These are phyloP conservation scores for Ophiothrix spiculata DNA, from an alignment of 35 echinoderm and acorn worm species.

Conservation along the genomic window DNA sequence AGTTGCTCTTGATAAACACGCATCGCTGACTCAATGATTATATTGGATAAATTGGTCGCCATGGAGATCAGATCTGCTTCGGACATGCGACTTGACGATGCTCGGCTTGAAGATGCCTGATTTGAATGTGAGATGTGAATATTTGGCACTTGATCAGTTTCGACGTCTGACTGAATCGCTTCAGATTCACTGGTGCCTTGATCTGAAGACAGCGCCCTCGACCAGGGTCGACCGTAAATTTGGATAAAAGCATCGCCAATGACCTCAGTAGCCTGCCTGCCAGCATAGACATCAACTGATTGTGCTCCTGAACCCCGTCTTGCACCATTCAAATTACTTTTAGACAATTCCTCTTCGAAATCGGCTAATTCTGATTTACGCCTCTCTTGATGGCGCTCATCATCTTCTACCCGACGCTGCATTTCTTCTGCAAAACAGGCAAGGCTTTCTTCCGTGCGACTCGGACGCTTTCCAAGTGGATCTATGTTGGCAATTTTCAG, in stretches of 20 bases:
- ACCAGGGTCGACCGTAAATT: slow-evolving; percentile 36
- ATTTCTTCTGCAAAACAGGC: slow-evolving; percentile 56
- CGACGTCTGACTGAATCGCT: neutral
- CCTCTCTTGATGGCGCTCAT: slow-evolving; percentile 31
- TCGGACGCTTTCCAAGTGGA: slow-evolving; percentile 65
- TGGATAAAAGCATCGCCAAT: slow-evolving; percentile 56
- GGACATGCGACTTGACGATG: neutral
- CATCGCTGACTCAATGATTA: slow-evolving; percentile 77
- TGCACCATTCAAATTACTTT: slow-evolving; percentile 17
- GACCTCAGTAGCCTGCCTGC: slow-evolving; percentile 20
- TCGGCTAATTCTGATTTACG: slow-evolving; percentile 75
- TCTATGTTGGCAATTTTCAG: slow-evolving; percentile 78
- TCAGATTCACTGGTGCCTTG: neutral
- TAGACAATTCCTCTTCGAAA: slow-evolving; percentile 59
- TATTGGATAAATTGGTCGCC: slow-evolving; percentile 78
- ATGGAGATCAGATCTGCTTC: slow-evolving; percentile 70
- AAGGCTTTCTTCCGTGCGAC: slow-evolving; percentile 73
- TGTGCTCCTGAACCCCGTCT: neutral
- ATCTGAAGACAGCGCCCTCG: slow-evolving; percentile 11
- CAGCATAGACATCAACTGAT: slow-evolving; percentile 29
- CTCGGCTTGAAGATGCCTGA: neutral
- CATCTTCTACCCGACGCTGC: slow-evolving; percentile 38
- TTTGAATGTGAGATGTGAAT: neutral
- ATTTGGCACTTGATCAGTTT: neutral
- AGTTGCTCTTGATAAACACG: slow-evolving; percentile 55